Evolutionary conservation across 2,113 vertebrate species (phyloP).

Genomic region (Equus przewalskii): DNA sequence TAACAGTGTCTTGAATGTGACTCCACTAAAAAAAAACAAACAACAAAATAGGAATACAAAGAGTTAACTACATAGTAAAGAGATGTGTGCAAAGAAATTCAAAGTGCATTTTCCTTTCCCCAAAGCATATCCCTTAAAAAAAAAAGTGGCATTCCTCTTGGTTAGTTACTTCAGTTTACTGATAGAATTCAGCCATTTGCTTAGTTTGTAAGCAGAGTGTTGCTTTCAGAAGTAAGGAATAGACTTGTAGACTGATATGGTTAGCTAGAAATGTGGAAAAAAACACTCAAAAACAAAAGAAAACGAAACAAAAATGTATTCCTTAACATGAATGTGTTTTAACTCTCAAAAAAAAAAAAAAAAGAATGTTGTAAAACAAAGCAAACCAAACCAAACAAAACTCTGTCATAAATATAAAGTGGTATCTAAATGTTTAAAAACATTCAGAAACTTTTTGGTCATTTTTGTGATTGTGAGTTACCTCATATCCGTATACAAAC

Average conservation of each 20-base stretch:
- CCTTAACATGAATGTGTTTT: conserved; percentile 83
- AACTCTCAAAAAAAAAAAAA: conserved; percentile 72
- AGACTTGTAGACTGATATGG: conserved; percentile 85
- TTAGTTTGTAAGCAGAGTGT: conserved; percentile 85
- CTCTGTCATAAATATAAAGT: conserved; percentile 82
- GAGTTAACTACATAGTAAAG: conserved; percentile 94
- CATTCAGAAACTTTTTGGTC: conserved; percentile 84
- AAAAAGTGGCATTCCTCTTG: conserved; percentile 82
- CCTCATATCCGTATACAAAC: conserved; percentile 99
- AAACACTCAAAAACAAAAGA: conserved; percentile 83
- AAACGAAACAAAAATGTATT: conserved; percentile 89
- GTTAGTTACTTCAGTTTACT: conserved; percentile 84
- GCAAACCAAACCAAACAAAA: conserved; percentile 77
- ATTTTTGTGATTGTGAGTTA: conserved; percentile 89
- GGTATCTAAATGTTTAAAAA: conserved; percentile 86
- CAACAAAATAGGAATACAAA: conserved; percentile 97
- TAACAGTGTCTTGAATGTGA: conserved; percentile 98
- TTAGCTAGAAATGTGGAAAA: conserved; percentile 85
- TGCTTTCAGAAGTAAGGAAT: conserved; percentile 88
- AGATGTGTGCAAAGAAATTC: conserved; percentile 92
- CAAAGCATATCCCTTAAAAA: conserved; percentile 85
- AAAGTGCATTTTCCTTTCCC: conserved; percentile 88
- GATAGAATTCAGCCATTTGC: conserved; percentile 85
- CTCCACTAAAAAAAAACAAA: conserved; percentile 97
- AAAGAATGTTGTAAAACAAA: conserved; percentile 81